Conservation (phyloP, 2,888 invertebrate genomes). For the Priocnemis perturbator region DNA sequence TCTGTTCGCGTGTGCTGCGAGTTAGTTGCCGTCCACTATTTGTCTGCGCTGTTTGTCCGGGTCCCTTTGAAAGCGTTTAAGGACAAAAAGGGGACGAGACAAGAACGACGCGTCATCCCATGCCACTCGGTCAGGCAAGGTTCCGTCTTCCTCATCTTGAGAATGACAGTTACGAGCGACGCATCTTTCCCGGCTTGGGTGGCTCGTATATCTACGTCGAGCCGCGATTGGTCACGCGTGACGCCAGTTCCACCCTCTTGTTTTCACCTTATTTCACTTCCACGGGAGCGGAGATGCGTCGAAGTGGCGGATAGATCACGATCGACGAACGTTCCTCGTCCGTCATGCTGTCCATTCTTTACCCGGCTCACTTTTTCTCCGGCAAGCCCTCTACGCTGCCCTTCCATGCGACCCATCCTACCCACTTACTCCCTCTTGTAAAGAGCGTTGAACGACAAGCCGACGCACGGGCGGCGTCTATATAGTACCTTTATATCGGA, state of each 20-base stretch:
- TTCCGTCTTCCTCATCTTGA: background rate
- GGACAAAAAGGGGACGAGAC: background rate
- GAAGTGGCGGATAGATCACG: slow-evolving; percentile 49
- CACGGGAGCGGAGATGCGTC: slow-evolving; percentile 27
- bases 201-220: no score
- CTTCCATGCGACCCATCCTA: slow-evolving; percentile 5
- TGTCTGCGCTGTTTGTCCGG: no score
- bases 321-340: slow-evolving; percentile 56
- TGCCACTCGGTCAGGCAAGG: no score
- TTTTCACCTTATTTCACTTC: slow-evolving; percentile 23
- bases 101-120: background rate
- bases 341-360: slow-evolving; percentile 59
- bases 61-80: no score
- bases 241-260: slow-evolving; percentile 17
- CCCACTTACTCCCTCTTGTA: slow-evolving; percentile 10
- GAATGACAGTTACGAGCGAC: slow-evolving; percentile 5
- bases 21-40: no score
- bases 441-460: slow-evolving; percentile 22
- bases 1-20: no score
- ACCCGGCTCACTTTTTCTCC: slow-evolving; percentile 39
- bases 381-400: background rate
- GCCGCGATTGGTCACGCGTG: slow-evolving; percentile 17
- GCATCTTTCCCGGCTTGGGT: background rate
- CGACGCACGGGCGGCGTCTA: slow-evolving; percentile 32
- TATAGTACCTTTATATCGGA: slow-evolving; percentile 66